These are phyloP conservation scores for Spodoptera frugiperda DNA, from an alignment of 1,140 invertebrate genomes.

Conservation along the genomic window DNA sequence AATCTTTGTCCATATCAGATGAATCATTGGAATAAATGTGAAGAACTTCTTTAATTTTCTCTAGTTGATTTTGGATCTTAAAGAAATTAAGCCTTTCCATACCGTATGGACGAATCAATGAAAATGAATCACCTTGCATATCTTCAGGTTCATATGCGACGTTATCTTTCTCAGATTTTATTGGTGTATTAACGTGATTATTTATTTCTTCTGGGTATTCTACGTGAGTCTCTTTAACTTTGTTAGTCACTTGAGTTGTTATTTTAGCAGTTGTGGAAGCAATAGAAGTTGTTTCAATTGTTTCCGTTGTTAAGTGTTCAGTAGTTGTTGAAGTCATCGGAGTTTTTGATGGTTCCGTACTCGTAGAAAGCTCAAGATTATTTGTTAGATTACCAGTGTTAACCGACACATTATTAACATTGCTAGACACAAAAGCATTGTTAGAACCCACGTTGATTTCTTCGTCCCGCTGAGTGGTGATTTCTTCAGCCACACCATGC, in stretches of 20 bases:
- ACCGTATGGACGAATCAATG: constrained; percentile 77
- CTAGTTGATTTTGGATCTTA: constrained; percentile 72
- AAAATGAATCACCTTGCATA: constrained; percentile 83
- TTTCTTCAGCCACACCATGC: constrained; percentile 79
- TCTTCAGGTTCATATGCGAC: constrained; percentile 76
- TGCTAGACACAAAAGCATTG: constrained; percentile 70
- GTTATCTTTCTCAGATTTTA: constrained; percentile 55
- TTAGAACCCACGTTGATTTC: constrained; percentile 59
- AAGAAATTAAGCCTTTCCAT: constrained; percentile 78
- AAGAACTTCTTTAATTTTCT: constrained; percentile 73
- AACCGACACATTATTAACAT: constrained; percentile 60
- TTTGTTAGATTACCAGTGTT: constrained; percentile 62
- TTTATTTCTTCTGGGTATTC: constrained; percentile 48
- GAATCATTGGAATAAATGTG: constrained; percentile 74
- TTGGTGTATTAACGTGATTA: constrained; percentile 31
- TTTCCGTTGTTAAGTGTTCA: neutral
- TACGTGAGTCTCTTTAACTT: constrained; percentile 45
- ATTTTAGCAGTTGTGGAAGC: constrained; percentile 35
- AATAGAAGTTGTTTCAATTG: neutral
- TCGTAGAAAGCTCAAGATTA: neutral
- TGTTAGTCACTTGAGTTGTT: constrained; percentile 44
- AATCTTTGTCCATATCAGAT: constrained; percentile 59
- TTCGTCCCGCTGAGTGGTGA: constrained; percentile 57
- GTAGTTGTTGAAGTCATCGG: neutral
- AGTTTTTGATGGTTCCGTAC: neutral